Percentiles rank a stretch among this genome's conserved stretches.
phyloP scores from a whole-genome alignment of 2,888 invertebrate species.

The Zaprionus lineosus region DNA sequence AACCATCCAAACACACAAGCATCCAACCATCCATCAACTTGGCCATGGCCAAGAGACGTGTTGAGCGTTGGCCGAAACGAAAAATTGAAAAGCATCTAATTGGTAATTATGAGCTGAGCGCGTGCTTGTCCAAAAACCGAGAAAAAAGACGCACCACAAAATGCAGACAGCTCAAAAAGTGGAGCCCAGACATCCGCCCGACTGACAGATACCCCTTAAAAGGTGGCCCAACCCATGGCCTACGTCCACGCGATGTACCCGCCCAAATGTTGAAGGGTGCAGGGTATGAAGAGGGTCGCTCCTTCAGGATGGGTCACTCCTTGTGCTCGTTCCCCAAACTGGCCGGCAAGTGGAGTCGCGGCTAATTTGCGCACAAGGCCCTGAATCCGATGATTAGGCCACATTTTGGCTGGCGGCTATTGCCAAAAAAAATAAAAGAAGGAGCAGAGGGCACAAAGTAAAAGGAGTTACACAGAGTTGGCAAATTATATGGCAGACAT shows the following conservation, averaged over 20 bases:
- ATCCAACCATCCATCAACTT: conserved; percentile 56
- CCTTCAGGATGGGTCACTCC: conserved; percentile 34
- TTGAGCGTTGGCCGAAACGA: conserved; percentile 60
- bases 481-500: conserved; percentile 56
- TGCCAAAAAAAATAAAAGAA: conserved; percentile 37
- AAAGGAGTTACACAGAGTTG: conserved; percentile 25
- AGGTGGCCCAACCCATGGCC: too few species aligned
- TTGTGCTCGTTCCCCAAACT: conserved; percentile 7
- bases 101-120: conserved; percentile 73
- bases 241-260: too few species aligned
- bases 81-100: conserved; percentile 75
- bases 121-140: conserved; percentile 62
- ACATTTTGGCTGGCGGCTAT: conserved; percentile 50
- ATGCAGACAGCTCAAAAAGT: conserved; percentile 30
- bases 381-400: conserved; percentile 60
- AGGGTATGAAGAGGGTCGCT: conserved; percentile 35
- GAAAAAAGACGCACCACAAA: conserved; percentile 31
- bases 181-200: background rate
- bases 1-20: conserved; percentile 5
- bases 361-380: conserved; percentile 57
- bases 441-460: background rate
- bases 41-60: conserved; percentile 52
- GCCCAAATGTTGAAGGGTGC: too few species aligned
- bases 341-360: conserved; percentile 34
- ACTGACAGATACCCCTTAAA: conserved; percentile 16